phyloP scores from a whole-genome alignment of 2,888 invertebrate genomes.

The Drosophila prostipennis region DNA sequence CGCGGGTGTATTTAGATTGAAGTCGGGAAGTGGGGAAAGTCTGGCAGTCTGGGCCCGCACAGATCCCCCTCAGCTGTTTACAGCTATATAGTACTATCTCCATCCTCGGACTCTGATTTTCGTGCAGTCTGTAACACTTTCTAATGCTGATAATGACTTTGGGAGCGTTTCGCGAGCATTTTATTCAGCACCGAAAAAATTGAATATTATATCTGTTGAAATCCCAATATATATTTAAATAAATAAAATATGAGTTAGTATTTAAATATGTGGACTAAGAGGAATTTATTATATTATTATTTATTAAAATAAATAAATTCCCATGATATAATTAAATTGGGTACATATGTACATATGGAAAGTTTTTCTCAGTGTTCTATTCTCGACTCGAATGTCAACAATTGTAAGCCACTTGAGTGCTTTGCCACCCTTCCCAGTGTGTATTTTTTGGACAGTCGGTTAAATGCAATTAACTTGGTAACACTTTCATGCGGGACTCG shows the following conservation, averaged over 20 bases:
- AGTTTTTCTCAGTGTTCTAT: slow-evolving; percentile 18
- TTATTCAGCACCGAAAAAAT: not conserved
- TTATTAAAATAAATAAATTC: no score
- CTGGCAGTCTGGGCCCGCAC: slow-evolving; percentile 5
- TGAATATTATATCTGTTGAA: no score
- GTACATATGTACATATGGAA: not conserved
- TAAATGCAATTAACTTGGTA: slow-evolving; percentile 39
- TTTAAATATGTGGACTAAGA: no score
- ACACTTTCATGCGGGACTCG: slow-evolving; percentile 33
- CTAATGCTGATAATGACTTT: slow-evolving; percentile 56
- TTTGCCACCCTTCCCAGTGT: not conserved
- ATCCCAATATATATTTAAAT: not conserved
- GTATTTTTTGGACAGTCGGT: slow-evolving; percentile 24
- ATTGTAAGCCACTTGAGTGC: slow-evolving; percentile 31
- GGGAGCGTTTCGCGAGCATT: not conserved
- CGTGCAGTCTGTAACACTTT: slow-evolving; percentile 66
- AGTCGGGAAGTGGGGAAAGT: not conserved
- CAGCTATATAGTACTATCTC: slow-evolving; percentile 17
- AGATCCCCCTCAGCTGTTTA: slow-evolving; percentile 12
- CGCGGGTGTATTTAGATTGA: slow-evolving; percentile 1
- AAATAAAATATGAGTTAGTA: not conserved
- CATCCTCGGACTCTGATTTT: slow-evolving; percentile 50
- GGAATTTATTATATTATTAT: no score
- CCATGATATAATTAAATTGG: not conserved
- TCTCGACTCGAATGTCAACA: slow-evolving; percentile 53